These are phyloP conservation scores for Pholis gunnellus DNA, from an alignment of 2,113 vertebrate genomes.

Conservation along the genomic window DNA sequence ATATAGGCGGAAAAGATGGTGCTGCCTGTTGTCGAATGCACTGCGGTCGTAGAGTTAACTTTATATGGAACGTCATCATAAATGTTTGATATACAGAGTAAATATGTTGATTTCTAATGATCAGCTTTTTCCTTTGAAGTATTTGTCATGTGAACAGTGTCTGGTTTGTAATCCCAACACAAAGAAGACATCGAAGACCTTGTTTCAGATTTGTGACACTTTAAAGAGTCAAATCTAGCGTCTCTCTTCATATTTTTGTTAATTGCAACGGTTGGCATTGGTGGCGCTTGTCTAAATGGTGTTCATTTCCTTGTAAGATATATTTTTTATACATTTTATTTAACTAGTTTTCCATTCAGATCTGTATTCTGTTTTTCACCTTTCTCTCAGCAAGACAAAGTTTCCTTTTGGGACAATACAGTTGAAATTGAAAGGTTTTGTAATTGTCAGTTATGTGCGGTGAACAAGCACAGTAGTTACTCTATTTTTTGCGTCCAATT, in stretches of 20 bases:
- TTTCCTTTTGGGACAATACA: background rate
- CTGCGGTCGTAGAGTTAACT: background rate
- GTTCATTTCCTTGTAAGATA: background rate
- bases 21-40: conserved; percentile 11
- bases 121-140: background rate
- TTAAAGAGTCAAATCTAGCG: background rate
- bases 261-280: background rate
- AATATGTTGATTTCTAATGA: background rate
- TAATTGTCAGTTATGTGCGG: background rate
- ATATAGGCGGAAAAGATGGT: conserved; percentile 29
- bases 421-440: background rate
- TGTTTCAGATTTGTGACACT: background rate
- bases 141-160: background rate
- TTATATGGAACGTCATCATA: background rate
- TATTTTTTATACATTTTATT: background rate
- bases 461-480: background rate
- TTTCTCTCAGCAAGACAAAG: background rate
- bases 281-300: too few relatives aligned
- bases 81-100: background rate
- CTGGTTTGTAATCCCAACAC: background rate
- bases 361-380: background rate
- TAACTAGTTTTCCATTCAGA: background rate
- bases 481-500: background rate
- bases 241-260: background rate
- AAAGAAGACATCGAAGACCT: background rate